Conservation (phyloP, 2,113 vertebrate species). For the Orientallactaga bullata region DNA sequence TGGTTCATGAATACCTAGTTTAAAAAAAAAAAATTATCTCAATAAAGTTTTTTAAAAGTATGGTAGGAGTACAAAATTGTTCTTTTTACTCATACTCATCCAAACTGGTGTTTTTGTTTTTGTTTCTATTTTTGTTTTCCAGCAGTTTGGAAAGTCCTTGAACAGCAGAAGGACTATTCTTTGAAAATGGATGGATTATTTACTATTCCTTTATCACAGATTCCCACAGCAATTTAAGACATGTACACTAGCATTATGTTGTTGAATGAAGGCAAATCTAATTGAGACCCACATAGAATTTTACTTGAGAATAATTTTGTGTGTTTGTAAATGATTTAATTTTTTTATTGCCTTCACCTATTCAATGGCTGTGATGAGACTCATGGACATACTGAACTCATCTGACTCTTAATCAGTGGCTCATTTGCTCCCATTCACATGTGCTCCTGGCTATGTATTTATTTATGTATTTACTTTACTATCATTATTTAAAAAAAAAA, state of each 20-base stretch:
- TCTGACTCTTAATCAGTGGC: background rate
- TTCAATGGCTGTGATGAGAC: conserved; percentile 35
- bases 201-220: conserved; percentile 13
- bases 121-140: background rate
- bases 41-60: conserved; percentile 32
- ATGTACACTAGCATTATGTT: conserved; percentile 48
- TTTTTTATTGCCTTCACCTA: conserved; percentile 5
- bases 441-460: conserved; percentile 64
- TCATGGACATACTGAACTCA: background rate
- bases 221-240: conserved; percentile 2
- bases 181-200: background rate
- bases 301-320: conserved; percentile 55
- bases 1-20: background rate
- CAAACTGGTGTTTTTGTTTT: background rate
- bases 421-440: conserved; percentile 59
- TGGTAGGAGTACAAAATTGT: background rate
- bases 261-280: conserved; percentile 33
- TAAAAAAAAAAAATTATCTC: no score
- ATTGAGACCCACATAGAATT: conserved; percentile 36
- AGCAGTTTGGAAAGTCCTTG: background rate
- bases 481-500: conserved; percentile 37
- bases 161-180: background rate
- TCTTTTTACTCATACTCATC: background rate
- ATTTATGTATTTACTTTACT: conserved; percentile 61
- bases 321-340: conserved; percentile 67